phyloP scores from a whole-genome alignment of 2,113 vertebrate genomes.

The Butorides virescens region DNA sequence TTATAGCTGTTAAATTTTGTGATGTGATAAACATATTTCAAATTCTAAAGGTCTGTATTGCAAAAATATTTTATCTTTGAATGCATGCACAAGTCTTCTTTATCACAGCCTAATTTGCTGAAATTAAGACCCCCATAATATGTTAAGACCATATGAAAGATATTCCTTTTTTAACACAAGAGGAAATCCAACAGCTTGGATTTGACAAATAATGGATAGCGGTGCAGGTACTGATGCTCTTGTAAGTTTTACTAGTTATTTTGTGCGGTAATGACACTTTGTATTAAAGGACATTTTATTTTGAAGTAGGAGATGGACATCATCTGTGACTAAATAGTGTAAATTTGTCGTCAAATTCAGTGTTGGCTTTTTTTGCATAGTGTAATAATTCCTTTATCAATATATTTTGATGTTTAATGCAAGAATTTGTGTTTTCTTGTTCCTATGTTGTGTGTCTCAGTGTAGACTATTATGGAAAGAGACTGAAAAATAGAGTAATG shows the following conservation, averaged over 20 bases:
- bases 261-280: slow-evolving; percentile 8
- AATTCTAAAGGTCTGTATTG: background rate
- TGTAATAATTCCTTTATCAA: background rate
- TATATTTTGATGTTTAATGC: background rate
- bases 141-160: slow-evolving; percentile 6
- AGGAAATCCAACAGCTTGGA: slow-evolving; percentile 10
- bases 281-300: slow-evolving; percentile 15
- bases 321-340: background rate
- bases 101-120: background rate
- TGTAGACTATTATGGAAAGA: background rate
- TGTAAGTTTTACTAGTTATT: slow-evolving; percentile 38
- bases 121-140: background rate
- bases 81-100: background rate
- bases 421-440: background rate
- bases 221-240: slow-evolving; percentile 7
- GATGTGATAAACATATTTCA: background rate
- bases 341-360: slow-evolving; percentile 9
- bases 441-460: background rate
- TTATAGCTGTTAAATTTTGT: background rate
- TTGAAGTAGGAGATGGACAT: slow-evolving; percentile 11
- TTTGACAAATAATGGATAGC: slow-evolving; percentile 12
- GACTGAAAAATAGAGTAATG: background rate
- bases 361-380: background rate
- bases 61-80: background rate
- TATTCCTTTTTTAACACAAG: slow-evolving; percentile 5